Evolutionary conservation across 2,888 invertebrate genomes (phyloP).

Genomic region (Diogma glabrata): DNA sequence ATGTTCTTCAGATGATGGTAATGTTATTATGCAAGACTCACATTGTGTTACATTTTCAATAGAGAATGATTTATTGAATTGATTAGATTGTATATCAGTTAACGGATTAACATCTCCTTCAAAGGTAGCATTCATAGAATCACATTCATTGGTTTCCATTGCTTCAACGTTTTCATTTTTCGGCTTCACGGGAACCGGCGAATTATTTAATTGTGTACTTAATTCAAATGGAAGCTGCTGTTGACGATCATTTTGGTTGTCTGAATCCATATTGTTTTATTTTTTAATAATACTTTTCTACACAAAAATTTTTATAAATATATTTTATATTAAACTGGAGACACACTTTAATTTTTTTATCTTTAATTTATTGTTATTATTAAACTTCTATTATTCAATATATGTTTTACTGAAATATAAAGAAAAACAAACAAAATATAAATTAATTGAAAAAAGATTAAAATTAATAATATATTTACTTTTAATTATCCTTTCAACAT

Average conservation of each 20-base stretch:
- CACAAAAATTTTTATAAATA: not conserved
- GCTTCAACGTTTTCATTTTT: constrained; percentile 20
- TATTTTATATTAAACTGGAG: not conserved
- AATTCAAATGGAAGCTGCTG: not conserved
- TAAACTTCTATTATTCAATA: not conserved
- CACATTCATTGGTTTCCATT: constrained; percentile 24
- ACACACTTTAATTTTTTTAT: no score
- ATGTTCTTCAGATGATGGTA: no score
- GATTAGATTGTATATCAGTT: no score
- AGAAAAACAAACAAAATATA: not conserved
- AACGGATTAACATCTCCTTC: no score
- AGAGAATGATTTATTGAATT: constrained; percentile 1
- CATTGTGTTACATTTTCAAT: constrained; percentile 3
- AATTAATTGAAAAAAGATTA: no score
- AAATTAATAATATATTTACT: no score
- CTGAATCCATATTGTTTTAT: constrained; percentile 7
- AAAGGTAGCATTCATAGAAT: no score
- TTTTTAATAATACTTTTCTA: not conserved
- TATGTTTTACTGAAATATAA: not conserved
- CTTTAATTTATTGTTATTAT: no score
- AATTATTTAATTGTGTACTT: not conserved
- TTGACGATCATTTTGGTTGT: constrained; percentile 5
- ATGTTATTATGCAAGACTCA: not conserved
- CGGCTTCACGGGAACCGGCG: no score
- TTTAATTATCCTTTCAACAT: no score